Evolutionary conservation across 2,113 vertebrate species (phyloP).

Genomic region (Urocolius indicus): DNA sequence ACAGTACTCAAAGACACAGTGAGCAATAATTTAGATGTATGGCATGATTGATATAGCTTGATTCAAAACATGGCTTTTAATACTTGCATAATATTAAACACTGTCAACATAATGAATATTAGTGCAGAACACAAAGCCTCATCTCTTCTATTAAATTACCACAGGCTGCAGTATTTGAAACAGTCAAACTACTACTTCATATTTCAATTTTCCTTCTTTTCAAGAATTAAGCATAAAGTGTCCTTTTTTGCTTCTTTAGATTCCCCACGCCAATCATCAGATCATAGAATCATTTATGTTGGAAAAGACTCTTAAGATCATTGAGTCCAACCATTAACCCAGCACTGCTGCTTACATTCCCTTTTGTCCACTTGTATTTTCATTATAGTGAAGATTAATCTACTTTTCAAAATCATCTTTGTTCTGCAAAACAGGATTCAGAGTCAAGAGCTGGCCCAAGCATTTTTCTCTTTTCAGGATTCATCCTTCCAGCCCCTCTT

Average conservation of each 20-base stretch:
- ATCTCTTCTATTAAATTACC: conserved; percentile 24
- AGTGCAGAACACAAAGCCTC: conserved; percentile 36
- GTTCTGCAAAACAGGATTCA: background rate
- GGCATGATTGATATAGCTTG: conserved; percentile 39
- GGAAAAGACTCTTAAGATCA: too few relatives aligned
- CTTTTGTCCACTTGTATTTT: background rate
- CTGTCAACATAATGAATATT: conserved; percentile 48
- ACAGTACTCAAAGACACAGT: background rate
- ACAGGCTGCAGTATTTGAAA: background rate
- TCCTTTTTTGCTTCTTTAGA: background rate
- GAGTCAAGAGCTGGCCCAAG: background rate
- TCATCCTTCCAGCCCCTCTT: background rate
- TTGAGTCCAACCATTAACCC: too few relatives aligned
- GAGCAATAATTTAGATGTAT: conserved; percentile 13
- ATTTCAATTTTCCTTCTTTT: background rate
- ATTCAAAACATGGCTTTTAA: conserved; percentile 42
- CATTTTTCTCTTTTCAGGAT: rapidly evolving
- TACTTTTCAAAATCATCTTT: background rate
- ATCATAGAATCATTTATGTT: background rate
- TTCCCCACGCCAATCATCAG: background rate
- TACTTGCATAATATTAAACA: conserved; percentile 44
- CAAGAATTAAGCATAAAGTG: background rate
- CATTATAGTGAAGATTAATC: background rate
- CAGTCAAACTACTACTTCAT: background rate
- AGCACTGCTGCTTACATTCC: background rate